Conservation (phyloP, 2,797 vertebrate genomes). For the Podargus strigoides region DNA sequence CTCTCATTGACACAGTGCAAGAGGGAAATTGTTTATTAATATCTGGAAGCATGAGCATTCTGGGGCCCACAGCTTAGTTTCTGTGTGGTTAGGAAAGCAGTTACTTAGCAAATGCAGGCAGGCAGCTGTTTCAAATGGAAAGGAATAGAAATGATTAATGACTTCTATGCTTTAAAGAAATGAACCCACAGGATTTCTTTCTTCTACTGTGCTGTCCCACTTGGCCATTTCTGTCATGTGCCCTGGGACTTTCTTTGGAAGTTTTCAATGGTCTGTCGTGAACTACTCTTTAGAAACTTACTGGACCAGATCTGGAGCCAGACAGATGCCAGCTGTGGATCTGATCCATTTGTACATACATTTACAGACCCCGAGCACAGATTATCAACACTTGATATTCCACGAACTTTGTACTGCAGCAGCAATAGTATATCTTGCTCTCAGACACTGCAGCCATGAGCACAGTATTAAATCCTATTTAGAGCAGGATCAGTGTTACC, state of each 20-base stretch:
- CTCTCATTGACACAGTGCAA: conserved; percentile 18
- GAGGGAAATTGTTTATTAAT: conserved; percentile 50
- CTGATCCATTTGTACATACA: conserved; percentile 33
- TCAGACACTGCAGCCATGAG: background rate
- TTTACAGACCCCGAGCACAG: conserved; percentile 26
- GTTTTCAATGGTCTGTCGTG: conserved; percentile 56
- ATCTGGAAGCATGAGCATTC: conserved; percentile 40
- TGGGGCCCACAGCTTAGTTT: conserved; percentile 27
- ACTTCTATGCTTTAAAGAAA: conserved; percentile 61
- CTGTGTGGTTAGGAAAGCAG: conserved; percentile 49
- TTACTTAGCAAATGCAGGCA: conserved; percentile 48
- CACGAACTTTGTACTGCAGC: conserved; percentile 24
- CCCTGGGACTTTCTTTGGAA: conserved; percentile 44
- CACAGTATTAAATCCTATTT: background rate
- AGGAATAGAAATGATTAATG: conserved; percentile 64
- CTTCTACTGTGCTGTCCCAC: conserved; percentile 54
- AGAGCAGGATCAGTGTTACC: background rate
- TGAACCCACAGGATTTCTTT: conserved; percentile 57
- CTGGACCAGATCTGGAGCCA: conserved; percentile 58
- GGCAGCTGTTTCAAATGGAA: conserved; percentile 64
- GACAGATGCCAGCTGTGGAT: conserved; percentile 59
- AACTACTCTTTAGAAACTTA: conserved; percentile 53
- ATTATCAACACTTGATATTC: conserved; percentile 45
- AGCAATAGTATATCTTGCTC: background rate
- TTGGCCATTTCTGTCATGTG: conserved; percentile 56